Evolutionary conservation across 2,888 invertebrate genomes (phyloP).

Genomic region (Parnassius smintheus): DNA sequence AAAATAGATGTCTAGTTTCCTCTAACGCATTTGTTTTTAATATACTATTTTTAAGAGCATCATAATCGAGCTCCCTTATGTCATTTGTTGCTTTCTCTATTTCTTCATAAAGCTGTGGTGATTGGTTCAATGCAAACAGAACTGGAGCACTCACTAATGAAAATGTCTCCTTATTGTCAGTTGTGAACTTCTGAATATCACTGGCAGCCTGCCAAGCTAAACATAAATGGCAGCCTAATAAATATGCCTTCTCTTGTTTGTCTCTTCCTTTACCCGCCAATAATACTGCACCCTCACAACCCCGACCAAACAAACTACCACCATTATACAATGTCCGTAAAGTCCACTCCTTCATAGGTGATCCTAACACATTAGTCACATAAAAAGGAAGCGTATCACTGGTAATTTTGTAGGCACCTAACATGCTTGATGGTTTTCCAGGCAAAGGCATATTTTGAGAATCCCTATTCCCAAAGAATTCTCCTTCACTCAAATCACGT

Average conservation of each 20-base stretch:
- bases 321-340: conserved; percentile 86
- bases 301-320: conserved; percentile 84
- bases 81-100: conserved; percentile 79
- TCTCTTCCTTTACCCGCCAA: conserved; percentile 85
- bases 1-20: conserved; percentile 54
- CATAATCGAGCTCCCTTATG: conserved; percentile 83
- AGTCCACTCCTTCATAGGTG: conserved; percentile 86
- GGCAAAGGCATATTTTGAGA: conserved; percentile 88
- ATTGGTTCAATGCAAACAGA: conserved; percentile 88
- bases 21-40: conserved; percentile 63
- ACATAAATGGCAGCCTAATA: conserved; percentile 90
- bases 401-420: conserved; percentile 52
- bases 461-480: conserved; percentile 88
- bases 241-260: conserved; percentile 86
- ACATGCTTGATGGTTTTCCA: conserved; percentile 69
- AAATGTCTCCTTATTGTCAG: conserved; percentile 80
- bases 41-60: conserved; percentile 64
- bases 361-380: conserved; percentile 68
- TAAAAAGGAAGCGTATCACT: conserved; percentile 64
- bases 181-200: conserved; percentile 69
- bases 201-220: conserved; percentile 88
- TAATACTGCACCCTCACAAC: conserved; percentile 90
- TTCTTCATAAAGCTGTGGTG: conserved; percentile 82
- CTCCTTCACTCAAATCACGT: conserved; percentile 90
- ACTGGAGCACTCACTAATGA: conserved; percentile 91